Evolutionary conservation across 2,888 invertebrate genomes (phyloP).

Genomic region (Cantharis rustica): DNA sequence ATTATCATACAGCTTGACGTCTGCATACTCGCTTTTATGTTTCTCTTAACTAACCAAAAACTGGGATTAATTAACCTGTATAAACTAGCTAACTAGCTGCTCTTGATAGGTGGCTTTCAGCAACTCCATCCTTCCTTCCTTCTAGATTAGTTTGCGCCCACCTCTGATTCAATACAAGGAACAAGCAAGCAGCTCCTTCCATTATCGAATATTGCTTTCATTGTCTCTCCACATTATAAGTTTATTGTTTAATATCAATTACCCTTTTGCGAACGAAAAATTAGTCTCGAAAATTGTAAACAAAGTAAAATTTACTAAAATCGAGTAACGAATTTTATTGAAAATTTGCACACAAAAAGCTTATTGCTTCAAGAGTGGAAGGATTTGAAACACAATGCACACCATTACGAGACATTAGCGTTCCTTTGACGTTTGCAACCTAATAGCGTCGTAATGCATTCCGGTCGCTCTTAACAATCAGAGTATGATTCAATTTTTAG

Average conservation of each 20-base stretch:
- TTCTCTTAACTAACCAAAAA: conserved; percentile 51
- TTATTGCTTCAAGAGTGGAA: conserved; percentile 51
- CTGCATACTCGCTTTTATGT: conserved; percentile 47
- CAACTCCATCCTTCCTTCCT: conserved; percentile 5
- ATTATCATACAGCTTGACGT: conserved; percentile 51
- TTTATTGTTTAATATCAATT: not conserved
- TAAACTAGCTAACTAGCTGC: conserved; percentile 50
- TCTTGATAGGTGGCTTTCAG: conserved; percentile 44
- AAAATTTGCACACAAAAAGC: conserved; percentile 39
- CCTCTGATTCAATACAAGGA: conserved; percentile 3
- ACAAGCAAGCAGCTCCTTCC: not conserved
- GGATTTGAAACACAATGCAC: conserved; percentile 52
- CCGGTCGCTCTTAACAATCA: conserved; percentile 54
- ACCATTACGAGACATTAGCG: conserved; percentile 54
- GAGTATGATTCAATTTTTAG: conserved; percentile 52
- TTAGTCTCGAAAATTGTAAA: not conserved
- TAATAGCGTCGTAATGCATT: conserved; percentile 53
- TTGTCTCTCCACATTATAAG: not conserved
- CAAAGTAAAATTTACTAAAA: not conserved
- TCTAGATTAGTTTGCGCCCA: conserved; percentile 22
- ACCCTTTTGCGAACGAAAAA: not conserved
- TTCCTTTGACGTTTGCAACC: conserved; percentile 54
- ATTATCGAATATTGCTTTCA: not conserved
- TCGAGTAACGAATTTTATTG: conserved; percentile 1
- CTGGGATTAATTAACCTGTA: conserved; percentile 51